Percentiles rank a stretch among this genome's conserved stretches.
Evolutionary conservation across 2,113 vertebrate genomes (phyloP).

Genomic region (Butorides virescens): DNA sequence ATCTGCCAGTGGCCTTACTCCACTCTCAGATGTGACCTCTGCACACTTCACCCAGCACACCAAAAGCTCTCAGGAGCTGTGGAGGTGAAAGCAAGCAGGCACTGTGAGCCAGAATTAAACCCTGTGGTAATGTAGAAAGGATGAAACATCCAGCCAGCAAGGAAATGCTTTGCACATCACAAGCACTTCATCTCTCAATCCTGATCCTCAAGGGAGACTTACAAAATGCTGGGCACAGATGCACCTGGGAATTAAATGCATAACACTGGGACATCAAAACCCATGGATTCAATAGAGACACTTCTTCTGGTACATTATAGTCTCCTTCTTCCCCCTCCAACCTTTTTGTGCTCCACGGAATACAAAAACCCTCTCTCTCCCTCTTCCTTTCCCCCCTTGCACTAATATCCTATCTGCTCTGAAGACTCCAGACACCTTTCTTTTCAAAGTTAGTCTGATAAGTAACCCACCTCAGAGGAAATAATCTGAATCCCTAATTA

Average conservation of each 20-base stretch:
- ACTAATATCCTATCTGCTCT: not conserved
- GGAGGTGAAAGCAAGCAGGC: not conserved
- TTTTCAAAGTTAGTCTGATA: not conserved
- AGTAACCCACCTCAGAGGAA: not conserved
- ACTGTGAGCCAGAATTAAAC: not conserved
- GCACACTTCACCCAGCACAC: not conserved
- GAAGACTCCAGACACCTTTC: not conserved
- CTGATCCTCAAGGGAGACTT: not conserved
- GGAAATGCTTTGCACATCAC: not conserved
- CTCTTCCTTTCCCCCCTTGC: not conserved
- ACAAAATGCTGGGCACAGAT: not conserved
- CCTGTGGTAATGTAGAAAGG: not conserved
- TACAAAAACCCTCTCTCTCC: not conserved
- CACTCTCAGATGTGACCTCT: not conserved
- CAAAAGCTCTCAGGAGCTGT: not conserved
- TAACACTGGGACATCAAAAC: not conserved
- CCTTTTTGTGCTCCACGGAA: not conserved
- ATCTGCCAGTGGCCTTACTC: not conserved
- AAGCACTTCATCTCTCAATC: not conserved
- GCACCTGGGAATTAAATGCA: not conserved
- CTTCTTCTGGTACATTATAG: not conserved
- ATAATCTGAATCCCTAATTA: not conserved
- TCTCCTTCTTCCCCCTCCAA: not conserved
- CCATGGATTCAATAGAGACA: not conserved
- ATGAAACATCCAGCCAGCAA: not conserved